These are phyloP conservation scores for Crotalus tigris DNA, from an alignment of 2,113 vertebrate species.

Conservation along the genomic window DNA sequence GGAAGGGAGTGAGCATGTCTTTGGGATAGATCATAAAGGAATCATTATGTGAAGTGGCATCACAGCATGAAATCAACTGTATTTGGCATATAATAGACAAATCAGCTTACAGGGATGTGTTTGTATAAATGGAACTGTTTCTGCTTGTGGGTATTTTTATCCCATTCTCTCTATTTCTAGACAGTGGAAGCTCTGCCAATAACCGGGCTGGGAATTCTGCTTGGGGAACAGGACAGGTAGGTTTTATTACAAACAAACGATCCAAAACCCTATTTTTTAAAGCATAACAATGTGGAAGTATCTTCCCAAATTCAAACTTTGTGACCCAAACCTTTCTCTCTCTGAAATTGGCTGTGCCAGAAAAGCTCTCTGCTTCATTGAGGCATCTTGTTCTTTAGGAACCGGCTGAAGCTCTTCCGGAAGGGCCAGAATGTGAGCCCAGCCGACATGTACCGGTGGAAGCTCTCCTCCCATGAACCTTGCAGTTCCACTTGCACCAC, in stretches of 20 bases:
- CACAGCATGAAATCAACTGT: background rate
- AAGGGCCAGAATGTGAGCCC: constrained; percentile 90
- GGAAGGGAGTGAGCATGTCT: background rate
- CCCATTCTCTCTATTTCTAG: constrained; percentile 72
- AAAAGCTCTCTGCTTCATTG: background rate
- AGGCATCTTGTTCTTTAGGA: constrained; percentile 69
- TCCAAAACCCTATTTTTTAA: background rate
- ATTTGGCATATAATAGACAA: background rate
- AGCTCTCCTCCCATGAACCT: constrained; percentile 94
- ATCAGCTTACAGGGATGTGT: background rate
- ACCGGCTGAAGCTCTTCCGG: constrained; percentile 82
- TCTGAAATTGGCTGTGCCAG: background rate
- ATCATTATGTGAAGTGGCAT: background rate
- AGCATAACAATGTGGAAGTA: constrained; percentile 22
- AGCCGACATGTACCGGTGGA: constrained; percentile 98
- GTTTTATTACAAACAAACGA: constrained; percentile 53
- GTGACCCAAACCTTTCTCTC: constrained; percentile 34
- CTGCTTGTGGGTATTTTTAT: constrained; percentile 65
- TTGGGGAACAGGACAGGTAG: constrained; percentile 71
- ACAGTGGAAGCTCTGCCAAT: constrained; percentile 67
- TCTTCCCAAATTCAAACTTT: constrained; percentile 42
- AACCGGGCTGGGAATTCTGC: constrained; percentile 66
- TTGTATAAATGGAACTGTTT: constrained; percentile 46
- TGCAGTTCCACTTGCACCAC: constrained; percentile 96
- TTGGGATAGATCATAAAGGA: background rate